A percentile compares a stretch with the other conserved stretches of the same genome.
Evolutionary conservation across 2,797 vertebrate species (phyloP).

Genomic region (Pangasius krempfi): DNA sequence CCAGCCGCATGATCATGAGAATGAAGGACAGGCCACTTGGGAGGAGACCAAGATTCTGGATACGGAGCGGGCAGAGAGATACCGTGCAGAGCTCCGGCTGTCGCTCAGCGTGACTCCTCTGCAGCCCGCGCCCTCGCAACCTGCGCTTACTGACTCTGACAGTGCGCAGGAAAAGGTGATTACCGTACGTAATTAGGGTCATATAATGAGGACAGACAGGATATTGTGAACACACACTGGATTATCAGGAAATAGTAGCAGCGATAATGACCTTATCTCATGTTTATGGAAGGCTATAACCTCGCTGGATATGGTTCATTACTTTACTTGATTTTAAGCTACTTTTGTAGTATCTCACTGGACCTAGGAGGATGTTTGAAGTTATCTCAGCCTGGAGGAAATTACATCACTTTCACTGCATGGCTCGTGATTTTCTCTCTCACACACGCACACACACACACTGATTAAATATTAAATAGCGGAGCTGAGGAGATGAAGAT

Average conservation of each 20-base stretch:
- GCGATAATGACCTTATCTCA: constrained; percentile 11
- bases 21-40: constrained; percentile 59
- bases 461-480: constrained; percentile 46
- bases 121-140: constrained; percentile 70
- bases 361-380: constrained; percentile 36
- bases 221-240: constrained; percentile 12
- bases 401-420: constrained; percentile 31
- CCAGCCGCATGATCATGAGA: constrained; percentile 66
- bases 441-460: constrained; percentile 9
- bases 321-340: constrained; percentile 11
- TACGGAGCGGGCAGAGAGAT: constrained; percentile 61
- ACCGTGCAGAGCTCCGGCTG: constrained; percentile 64
- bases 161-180: constrained; percentile 51
- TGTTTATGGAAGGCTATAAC: constrained; percentile 24
- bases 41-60: constrained; percentile 32
- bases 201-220: constrained; percentile 31
- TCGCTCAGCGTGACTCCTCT: constrained; percentile 74
- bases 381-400: constrained; percentile 40
- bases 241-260: constrained; percentile 42
- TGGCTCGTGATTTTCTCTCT: constrained; percentile 28
- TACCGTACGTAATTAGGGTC: constrained; percentile 39
- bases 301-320: constrained; percentile 39
- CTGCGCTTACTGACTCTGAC: constrained; percentile 54
- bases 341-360: constrained; percentile 11
- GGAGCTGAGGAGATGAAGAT: constrained; percentile 21